Percentiles rank a stretch among this genome's conserved stretches.
phyloP scores from a whole-genome alignment of 2,113 vertebrate species.

The Scomber scombrus region DNA sequence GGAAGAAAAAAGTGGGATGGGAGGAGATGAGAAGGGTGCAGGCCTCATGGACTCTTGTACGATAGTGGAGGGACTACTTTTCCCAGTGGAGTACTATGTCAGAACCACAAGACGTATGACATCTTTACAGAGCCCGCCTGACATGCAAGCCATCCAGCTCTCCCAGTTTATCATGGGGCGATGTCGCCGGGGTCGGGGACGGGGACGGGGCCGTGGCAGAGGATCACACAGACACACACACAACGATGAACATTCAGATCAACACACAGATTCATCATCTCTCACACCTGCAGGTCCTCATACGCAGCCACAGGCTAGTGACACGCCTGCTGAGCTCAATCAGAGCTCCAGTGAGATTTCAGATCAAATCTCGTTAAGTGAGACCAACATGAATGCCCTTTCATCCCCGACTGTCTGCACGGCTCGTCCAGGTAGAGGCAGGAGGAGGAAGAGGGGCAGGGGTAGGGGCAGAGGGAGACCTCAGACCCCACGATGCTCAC shows the following conservation, averaged over 20 bases:
- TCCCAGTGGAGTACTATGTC: conserved; percentile 78
- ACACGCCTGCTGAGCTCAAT: neutral
- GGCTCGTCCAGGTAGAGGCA: conserved; percentile 40
- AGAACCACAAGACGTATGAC: conserved; percentile 79
- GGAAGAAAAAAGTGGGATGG: conserved; percentile 12
- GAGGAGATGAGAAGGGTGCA: neutral
- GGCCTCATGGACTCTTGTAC: conserved; percentile 69
- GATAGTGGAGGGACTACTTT: conserved; percentile 75
- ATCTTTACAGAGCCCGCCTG: conserved; percentile 67
- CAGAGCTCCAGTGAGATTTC: conserved; percentile 36
- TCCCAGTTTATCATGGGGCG: conserved; percentile 59
- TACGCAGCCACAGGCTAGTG: neutral
- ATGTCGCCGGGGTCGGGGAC: conserved; percentile 47
- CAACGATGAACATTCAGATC: neutral
- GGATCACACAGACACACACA: neutral
- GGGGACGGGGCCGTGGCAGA: conserved; percentile 31
- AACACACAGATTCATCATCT: conserved; percentile 7
- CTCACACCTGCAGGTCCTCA: neutral
- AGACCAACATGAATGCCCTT: neutral
- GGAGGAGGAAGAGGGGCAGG: conserved; percentile 49
- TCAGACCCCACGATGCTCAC: neutral
- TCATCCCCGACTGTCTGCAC: neutral
- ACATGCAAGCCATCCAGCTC: conserved; percentile 65
- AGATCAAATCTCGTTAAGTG: neutral
- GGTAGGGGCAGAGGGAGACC: conserved; percentile 40